Evolutionary conservation across 2,888 invertebrate species (phyloP).

Genomic region (Habroteleia sp.): DNA sequence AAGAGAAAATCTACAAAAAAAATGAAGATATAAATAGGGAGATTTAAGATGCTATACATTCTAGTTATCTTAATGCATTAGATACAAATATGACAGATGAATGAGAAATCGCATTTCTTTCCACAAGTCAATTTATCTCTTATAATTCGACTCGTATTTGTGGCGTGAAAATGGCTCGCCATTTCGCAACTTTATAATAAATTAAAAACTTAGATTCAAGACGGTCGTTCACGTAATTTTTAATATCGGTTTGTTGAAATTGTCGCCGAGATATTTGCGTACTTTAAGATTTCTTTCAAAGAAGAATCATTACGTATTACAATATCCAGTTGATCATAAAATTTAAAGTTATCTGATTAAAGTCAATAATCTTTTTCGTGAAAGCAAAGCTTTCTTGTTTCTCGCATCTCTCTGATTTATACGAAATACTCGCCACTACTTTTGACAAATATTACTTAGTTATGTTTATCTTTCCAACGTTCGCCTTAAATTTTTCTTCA

Average conservation of each 20-base stretch:
- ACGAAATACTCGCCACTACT: not conserved
- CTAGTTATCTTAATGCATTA: conserved; percentile 12
- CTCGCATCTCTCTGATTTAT: not conserved
- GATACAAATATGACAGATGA: conserved; percentile 16
- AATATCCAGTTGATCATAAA: not conserved
- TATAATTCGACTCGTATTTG: not conserved
- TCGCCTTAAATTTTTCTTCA: conserved; percentile 14
- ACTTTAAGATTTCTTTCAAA: not conserved
- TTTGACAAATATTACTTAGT: conserved; percentile 14
- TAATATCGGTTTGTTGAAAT: not conserved
- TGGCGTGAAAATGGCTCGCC: not conserved
- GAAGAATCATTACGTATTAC: conserved; percentile 13
- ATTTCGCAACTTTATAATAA: conserved; percentile 14
- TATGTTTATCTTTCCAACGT: conserved; percentile 21
- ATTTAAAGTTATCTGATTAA: conserved; percentile 18
- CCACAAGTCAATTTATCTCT: conserved; percentile 5
- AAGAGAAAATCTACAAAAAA: conserved; percentile 4
- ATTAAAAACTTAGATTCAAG: conserved; percentile 8
- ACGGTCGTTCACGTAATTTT: conserved; percentile 10
- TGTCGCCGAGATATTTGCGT: not conserved
- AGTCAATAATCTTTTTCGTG: conserved; percentile 6
- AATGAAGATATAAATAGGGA: no score
- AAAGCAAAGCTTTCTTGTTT: not conserved
- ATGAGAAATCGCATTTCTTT: conserved; percentile 16
- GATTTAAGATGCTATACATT: not conserved